phyloP scores from a whole-genome alignment of 2,888 invertebrate genomes.

The Torymus tubicola region DNA sequence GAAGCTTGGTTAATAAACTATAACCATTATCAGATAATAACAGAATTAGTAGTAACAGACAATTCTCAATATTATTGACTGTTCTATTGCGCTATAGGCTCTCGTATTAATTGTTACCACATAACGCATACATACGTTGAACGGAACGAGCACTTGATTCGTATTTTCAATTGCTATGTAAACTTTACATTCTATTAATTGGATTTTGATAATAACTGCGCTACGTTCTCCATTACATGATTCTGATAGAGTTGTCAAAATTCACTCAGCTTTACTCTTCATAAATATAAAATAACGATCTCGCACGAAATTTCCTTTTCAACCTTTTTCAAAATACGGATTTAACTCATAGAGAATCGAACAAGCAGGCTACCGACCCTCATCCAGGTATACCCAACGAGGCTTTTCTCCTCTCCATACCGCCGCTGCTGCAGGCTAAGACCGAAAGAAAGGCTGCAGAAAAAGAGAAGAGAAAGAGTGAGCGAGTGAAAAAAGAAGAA shows the following conservation, averaged over 20 bases:
- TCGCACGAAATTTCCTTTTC: neutral
- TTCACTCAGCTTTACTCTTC: no score
- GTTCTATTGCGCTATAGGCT: neutral
- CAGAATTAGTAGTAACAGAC: slow-evolving; percentile 1
- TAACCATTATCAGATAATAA: neutral
- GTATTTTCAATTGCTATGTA: no score
- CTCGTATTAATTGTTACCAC: no score
- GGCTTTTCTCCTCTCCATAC: neutral
- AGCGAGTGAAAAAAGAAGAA: slow-evolving; percentile 14
- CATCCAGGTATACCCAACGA: neutral
- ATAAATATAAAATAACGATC: no score
- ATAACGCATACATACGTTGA: no score
- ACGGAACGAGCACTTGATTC: no score
- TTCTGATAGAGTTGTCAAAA: no score
- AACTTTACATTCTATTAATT: no score
- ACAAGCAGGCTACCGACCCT: neutral
- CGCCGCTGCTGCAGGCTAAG: slow-evolving; percentile 8
- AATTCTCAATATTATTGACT: neutral
- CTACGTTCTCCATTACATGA: no score
- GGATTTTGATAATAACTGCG: no score
- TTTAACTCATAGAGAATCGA: slow-evolving; percentile 5
- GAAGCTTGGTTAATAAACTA: neutral
- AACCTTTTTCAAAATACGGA: slow-evolving; percentile 1
- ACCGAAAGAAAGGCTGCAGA: neutral
- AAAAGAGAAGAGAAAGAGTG: neutral